Conservation (phyloP, 2,113 vertebrate genomes). For the Cephalopterus ornatus region DNA sequence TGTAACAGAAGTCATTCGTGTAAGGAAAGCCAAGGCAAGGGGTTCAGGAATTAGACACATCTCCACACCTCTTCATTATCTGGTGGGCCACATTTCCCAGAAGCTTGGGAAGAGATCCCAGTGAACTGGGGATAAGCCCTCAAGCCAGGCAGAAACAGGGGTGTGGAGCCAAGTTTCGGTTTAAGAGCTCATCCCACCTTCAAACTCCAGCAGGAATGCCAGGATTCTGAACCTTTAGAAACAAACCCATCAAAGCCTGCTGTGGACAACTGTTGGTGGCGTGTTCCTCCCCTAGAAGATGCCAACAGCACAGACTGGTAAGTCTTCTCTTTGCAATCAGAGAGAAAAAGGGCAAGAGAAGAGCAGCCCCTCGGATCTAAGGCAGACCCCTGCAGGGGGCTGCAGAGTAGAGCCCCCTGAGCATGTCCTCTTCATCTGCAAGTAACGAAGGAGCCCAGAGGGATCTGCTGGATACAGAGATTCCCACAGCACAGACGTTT, state of each 20-base stretch:
- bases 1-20: not conserved
- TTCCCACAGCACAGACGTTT: not conserved
- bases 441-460: not conserved
- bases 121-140: not conserved
- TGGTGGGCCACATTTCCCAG: not conserved
- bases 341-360: not conserved
- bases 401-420: rapidly evolving
- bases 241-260: not conserved
- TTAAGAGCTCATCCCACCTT: not conserved
- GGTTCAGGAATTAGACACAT: not conserved
- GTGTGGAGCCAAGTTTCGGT: not conserved
- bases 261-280: rapidly evolving
- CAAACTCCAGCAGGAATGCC: not conserved
- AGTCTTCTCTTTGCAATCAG: not conserved
- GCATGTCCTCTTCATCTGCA: rapidly evolving
- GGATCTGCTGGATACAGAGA: rapidly evolving
- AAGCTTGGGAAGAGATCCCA: not conserved
- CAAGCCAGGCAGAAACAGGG: not conserved
- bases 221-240: not conserved
- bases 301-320: not conserved
- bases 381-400: not conserved
- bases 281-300: not conserved
- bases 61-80: not conserved
- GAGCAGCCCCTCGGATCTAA: rapidly evolving
- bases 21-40: not conserved